phyloP scores from a whole-genome alignment of 2,888 invertebrate genomes.

The Campopleginae sp. region DNA sequence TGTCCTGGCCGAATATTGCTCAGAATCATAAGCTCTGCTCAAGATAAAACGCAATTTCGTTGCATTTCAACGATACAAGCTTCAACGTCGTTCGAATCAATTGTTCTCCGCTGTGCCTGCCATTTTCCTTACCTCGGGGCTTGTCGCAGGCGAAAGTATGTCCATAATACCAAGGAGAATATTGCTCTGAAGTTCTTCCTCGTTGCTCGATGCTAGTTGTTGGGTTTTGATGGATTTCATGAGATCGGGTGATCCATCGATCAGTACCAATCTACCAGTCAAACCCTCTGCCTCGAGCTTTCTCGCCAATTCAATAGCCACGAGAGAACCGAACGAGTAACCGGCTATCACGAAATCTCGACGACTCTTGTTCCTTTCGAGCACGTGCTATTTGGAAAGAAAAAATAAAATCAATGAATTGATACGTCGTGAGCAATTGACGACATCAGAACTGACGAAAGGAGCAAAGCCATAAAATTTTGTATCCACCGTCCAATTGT shows the following conservation, averaged over 20 bases:
- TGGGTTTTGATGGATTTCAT: constrained; percentile 86
- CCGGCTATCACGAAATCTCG: constrained; percentile 90
- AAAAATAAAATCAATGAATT: not conserved
- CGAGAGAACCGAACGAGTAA: constrained; percentile 94
- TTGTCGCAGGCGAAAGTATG: constrained; percentile 84
- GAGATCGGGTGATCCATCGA: constrained; percentile 93
- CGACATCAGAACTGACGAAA: not conserved
- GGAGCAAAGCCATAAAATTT: not conserved
- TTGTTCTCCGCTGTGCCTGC: not conserved
- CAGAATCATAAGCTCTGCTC: too few species aligned
- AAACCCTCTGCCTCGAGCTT: constrained; percentile 89
- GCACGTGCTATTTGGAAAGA: constrained; percentile 85
- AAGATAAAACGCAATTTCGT: not conserved
- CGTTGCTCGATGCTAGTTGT: constrained; percentile 84
- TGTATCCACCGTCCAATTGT: too few species aligned
- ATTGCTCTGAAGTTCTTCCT: constrained; percentile 86
- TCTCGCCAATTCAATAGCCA: constrained; percentile 91
- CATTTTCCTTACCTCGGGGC: constrained; percentile 79
- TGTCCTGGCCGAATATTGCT: too few species aligned
- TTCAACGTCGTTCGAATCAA: not conserved
- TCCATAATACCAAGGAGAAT: constrained; percentile 86
- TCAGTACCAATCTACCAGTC: constrained; percentile 88
- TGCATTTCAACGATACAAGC: too few species aligned
- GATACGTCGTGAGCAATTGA: not conserved
- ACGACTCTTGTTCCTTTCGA: constrained; percentile 81